A percentile compares a stretch with the other conserved stretches of the same genome.
These are phyloP conservation scores for Leptoteleia sp. DNA, from an alignment of 1,140 invertebrate species.

Conservation along the genomic window DNA sequence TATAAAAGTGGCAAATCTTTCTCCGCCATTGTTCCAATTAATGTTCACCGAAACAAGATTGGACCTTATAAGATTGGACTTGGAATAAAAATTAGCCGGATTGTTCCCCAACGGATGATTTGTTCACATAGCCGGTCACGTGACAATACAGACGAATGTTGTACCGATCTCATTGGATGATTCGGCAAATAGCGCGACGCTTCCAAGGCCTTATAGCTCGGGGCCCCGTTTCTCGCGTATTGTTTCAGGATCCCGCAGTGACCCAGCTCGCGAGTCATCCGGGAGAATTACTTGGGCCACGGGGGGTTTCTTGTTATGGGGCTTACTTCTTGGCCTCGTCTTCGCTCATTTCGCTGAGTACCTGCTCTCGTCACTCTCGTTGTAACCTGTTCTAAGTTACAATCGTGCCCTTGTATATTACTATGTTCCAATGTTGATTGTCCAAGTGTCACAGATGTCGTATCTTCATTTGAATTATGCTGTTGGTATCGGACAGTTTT, in stretches of 20 bases:
- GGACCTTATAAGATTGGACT: no score
- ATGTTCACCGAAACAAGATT: no score
- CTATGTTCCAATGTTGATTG: slow-evolving; percentile 34
- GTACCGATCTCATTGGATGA: slow-evolving; percentile 53
- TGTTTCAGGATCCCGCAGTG: slow-evolving; percentile 80
- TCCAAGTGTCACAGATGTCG: slow-evolving; percentile 41
- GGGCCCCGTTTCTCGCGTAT: slow-evolving; percentile 75
- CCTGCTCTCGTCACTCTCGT: slow-evolving; percentile 49
- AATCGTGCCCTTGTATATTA: neutral
- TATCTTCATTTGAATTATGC: slow-evolving; percentile 34
- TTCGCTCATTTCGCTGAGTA: slow-evolving; percentile 30
- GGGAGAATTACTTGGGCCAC: no score
- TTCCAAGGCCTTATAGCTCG: slow-evolving; percentile 45
- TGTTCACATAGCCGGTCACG: slow-evolving; percentile 27
- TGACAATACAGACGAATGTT: slow-evolving; percentile 29
- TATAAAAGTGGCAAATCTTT: no score
- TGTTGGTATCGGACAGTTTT: neutral
- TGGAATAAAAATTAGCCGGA: no score
- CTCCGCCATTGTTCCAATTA: no score
- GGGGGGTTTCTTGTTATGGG: slow-evolving; percentile 79
- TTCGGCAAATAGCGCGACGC: slow-evolving; percentile 60
- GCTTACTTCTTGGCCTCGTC: slow-evolving; percentile 62
- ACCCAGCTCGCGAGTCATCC: slow-evolving; percentile 60
- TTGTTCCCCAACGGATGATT: neutral
- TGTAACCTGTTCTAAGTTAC: slow-evolving; percentile 15